Base-by-base conservation (phyloP, 2,888 invertebrate species). In the Eledone cirrhosa region DNA sequence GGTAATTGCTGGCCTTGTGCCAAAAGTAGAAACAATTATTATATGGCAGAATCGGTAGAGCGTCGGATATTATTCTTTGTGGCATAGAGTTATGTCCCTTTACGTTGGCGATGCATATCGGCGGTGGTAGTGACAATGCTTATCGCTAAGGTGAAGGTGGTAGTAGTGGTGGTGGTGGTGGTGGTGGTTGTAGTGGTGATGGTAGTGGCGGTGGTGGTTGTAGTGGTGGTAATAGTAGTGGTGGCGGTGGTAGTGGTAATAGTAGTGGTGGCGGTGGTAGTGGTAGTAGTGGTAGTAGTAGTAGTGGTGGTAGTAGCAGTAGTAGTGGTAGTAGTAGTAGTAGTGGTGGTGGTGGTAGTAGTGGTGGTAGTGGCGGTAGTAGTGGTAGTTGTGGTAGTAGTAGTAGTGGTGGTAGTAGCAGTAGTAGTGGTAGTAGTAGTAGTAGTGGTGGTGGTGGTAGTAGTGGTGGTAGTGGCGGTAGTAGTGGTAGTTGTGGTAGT, bases 381-480 rank as follows among this genome's bases (percentile, higher is more conserved):
- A n/a, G n/a, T 33, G 47, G n/a, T 75, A n/a, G 22, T 16, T 13
- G n/a, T 29, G 47, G n/a, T 31, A n/a, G n/a, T 29, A n/a, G n/a
- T 29, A 41, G n/a, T 31, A n/a, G 47, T 41, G 24, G 22, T 77
- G 24, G 31, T 78, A 13, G n/a, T 74, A 7, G 5, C n/a, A 13
- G 24, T 48, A 27, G 16, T 47, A n/a, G n/a, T 75, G 47, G n/a
- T 33, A n/a, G n/a, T 75, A n/a, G n/a, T 75, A n/a, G n/a, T 75
- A 19, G 22, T 53, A 19, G 22, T 53, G 47, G n/a, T 33, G 47
- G n/a, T 75, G 47, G n/a, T 75, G 47, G n/a, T 75, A n/a, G n/a
- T 33, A n/a, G n/a, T 75, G 47, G n/a, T 33, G 33, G 8, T 33
- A 33, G 8, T 33, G n/a, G n/a, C n/a, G n/a, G n/a, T n/a, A n/a